These are phyloP conservation scores for Asarcornis scutulata DNA, from an alignment of 2,113 vertebrate genomes.

Conservation along the genomic window DNA sequence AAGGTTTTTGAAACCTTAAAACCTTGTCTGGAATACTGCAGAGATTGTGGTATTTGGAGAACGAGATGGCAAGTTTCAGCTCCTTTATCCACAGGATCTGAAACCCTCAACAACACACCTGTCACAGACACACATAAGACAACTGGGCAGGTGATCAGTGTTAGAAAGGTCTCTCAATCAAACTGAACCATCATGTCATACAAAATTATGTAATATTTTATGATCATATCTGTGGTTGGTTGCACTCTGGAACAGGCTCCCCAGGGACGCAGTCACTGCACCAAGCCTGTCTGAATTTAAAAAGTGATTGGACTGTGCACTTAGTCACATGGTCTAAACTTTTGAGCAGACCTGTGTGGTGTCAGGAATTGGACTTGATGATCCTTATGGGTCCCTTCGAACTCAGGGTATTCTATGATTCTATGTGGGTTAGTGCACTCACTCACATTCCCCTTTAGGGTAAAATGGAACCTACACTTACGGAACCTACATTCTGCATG, in stretches of 20 bases:
- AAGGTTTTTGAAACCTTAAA: not conserved
- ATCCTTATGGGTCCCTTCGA: too few relatives aligned
- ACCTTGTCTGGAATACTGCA: not conserved
- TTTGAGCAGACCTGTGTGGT: too few relatives aligned
- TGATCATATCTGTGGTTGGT: not conserved
- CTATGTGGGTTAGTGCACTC: not conserved
- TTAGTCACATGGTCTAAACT: too few relatives aligned
- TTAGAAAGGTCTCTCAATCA: not conserved
- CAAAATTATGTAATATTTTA: not conserved
- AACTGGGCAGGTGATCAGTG: not conserved
- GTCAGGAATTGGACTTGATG: too few relatives aligned
- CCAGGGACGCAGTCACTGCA: too few relatives aligned
- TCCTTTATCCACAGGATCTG: not conserved
- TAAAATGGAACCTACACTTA: not conserved
- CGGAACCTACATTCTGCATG: not conserved
- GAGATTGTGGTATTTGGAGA: not conserved
- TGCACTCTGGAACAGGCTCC: too few relatives aligned
- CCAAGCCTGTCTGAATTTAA: too few relatives aligned
- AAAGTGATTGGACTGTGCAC: too few relatives aligned
- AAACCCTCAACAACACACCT: not conserved
- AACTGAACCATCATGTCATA: not conserved
- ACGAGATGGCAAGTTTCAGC: not conserved
- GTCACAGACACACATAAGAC: not conserved
- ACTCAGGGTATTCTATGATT: too few relatives aligned
- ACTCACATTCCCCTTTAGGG: not conserved